Evolutionary conservation across 2,797 vertebrate species (phyloP), one percentile per base, ranked within the genome.

Genomic region (Melanotaenia pygmaea): DNA sequence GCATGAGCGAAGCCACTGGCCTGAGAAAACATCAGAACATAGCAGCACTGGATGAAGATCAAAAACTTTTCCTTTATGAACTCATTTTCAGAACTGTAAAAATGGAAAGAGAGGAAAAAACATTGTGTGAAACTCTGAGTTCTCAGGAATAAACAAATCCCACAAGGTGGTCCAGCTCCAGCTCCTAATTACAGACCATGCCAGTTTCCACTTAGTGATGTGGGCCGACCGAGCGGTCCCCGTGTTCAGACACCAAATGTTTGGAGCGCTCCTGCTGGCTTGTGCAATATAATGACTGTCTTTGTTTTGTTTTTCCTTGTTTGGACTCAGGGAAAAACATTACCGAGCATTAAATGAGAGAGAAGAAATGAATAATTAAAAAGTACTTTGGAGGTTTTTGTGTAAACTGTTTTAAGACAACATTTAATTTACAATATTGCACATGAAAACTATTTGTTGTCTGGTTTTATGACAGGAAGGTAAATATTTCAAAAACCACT

Each of bases 1-100:
- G 94, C 93, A 74, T 95, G 94, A 6, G 77, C 35, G 82, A 95
- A 94, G 64, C 96, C 94, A 0, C 83, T 95, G 10, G 93, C 95
- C 98, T 99, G 88, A 24, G 67, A 72, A 73, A 76, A 88, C 18
- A 80, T 63, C 2, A 78, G 62, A 68, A 75, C 62, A 70, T 14
- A 51, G 37, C 59, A 83, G 67, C 34, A 61, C 59, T 85, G 72
- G 73, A 85, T 61, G 14, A 40, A 73, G 63, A 80, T 81, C 54
- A 85, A 77, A 80, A 70, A 67, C 43, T 14, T 13, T 72, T 69
- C 26, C 59, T 76, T 85, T 72, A 91, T 79, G 74, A 83, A 74
- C 30, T 74, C 35, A 81, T 76, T 77, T 87, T 84, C 14, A 73
- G 62, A 84, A 79, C 57, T 74, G 53, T 61, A 50, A 66, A 77